phyloP scores from a whole-genome alignment of 1,140 invertebrate species.

The Dendrolimus kikuchii region DNA sequence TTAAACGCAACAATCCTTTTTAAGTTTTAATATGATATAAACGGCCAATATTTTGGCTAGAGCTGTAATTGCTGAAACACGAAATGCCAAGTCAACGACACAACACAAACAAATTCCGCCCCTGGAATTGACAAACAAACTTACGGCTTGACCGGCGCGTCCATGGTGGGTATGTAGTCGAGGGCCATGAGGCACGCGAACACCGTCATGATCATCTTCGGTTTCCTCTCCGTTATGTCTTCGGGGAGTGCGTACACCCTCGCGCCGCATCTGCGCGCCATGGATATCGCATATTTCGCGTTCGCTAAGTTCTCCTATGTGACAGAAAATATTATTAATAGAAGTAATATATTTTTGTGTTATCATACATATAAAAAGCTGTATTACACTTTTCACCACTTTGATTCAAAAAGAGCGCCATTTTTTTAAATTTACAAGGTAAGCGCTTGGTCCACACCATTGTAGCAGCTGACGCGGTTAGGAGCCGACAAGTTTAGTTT shows the following conservation, averaged over 20 bases:
- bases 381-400: no score
- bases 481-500: no score
- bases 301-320: conserved; percentile 92
- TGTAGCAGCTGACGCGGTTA: no score
- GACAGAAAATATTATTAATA: no score
- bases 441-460: no score
- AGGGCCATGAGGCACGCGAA: conserved; percentile 99
- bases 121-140: conserved; percentile 6
- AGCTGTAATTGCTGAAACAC: not conserved
- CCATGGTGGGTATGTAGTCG: conserved; percentile 94
- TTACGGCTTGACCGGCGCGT: conserved; percentile 61
- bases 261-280: conserved; percentile 97
- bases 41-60: no score
- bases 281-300: conserved; percentile 98
- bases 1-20: no score
- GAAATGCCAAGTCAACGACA: not conserved
- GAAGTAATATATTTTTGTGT: no score
- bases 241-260: conserved; percentile 99
- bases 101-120: not conserved
- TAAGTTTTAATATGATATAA: no score
- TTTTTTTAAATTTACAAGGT: no score
- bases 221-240: conserved; percentile 98
- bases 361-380: no score
- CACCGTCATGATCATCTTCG: conserved; percentile 99
- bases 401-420: no score